Evolutionary conservation across 1,140 invertebrate species (phyloP).

Genomic region (Brachionus calyciflorus): DNA sequence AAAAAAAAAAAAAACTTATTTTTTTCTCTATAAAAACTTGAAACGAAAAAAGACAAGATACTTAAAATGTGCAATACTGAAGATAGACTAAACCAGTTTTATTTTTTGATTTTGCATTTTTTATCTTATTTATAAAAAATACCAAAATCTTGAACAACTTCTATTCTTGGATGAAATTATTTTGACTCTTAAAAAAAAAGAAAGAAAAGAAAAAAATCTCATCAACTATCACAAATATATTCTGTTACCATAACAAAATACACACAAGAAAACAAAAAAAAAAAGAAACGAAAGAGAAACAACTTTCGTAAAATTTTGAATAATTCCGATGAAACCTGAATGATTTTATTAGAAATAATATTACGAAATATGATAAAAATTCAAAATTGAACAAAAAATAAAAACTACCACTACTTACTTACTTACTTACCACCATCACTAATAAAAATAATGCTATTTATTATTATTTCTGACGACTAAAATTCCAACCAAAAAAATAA

Average conservation of each 20-base stretch:
- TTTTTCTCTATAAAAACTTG: neutral
- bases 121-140: no score
- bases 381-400: neutral
- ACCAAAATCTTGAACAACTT: no score
- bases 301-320: no score
- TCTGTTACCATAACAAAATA: slow-evolving; percentile 41
- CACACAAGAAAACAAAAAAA: slow-evolving; percentile 7
- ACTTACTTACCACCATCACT: slow-evolving; percentile 4
- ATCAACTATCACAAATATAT: slow-evolving; percentile 8
- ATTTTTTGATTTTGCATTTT: no score
- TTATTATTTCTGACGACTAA: no score
- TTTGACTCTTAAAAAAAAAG: neutral
- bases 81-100: no score
- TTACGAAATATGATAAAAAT: slow-evolving; percentile 31
- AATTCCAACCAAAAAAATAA: no score
- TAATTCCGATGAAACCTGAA: slow-evolving; percentile 33
- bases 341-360: slow-evolving; percentile 28
- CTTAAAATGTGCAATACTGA: no score
- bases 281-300: no score
- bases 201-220: neutral
- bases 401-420: neutral
- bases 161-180: no score
- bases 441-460: slow-evolving; percentile 16
- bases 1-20: slow-evolving; percentile 4
- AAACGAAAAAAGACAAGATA: neutral